These are phyloP conservation scores for Xestia rhomboidea DNA, from an alignment of 2,888 invertebrate species.

Conservation along the genomic window DNA sequence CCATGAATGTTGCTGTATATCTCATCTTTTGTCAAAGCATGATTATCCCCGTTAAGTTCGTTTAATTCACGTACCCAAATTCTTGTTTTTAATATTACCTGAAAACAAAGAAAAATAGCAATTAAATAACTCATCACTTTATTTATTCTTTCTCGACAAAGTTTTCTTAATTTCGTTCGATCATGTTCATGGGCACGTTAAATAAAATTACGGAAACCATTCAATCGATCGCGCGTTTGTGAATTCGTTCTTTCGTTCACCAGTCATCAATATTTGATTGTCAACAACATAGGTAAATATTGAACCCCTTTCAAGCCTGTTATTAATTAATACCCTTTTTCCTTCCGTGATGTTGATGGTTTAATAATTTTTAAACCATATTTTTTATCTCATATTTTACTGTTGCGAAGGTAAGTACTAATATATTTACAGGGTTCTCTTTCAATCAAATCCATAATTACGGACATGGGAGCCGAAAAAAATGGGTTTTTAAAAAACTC, in stretches of 20 bases:
- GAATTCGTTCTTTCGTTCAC: slow-evolving; percentile 40
- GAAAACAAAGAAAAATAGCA: slow-evolving; percentile 23
- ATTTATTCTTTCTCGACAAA: slow-evolving; percentile 10
- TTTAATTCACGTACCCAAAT: not conserved
- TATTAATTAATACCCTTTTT: slow-evolving; percentile 23
- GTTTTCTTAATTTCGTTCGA: not conserved
- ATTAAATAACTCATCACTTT: not conserved
- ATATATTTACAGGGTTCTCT: not conserved
- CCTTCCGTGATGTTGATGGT: not conserved
- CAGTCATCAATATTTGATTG: slow-evolving; percentile 39
- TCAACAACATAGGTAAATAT: slow-evolving; percentile 40
- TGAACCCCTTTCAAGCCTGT: slow-evolving; percentile 13
- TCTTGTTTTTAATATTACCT: slow-evolving; percentile 24
- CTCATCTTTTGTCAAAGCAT: not conserved
- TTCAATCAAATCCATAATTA: not conserved
- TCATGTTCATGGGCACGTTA: slow-evolving; percentile 7
- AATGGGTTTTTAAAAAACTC: not conserved
- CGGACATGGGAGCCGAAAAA: not conserved
- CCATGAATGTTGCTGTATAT: not conserved
- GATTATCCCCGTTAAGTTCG: not conserved
- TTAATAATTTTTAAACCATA: not conserved
- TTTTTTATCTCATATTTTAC: not conserved
- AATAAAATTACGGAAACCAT: slow-evolving; percentile 38
- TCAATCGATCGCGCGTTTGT: slow-evolving; percentile 25
- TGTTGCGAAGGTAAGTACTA: not conserved